These are phyloP conservation scores for Entomobrya proxima DNA, from an alignment of 2,888 invertebrate species.

Conservation along the genomic window DNA sequence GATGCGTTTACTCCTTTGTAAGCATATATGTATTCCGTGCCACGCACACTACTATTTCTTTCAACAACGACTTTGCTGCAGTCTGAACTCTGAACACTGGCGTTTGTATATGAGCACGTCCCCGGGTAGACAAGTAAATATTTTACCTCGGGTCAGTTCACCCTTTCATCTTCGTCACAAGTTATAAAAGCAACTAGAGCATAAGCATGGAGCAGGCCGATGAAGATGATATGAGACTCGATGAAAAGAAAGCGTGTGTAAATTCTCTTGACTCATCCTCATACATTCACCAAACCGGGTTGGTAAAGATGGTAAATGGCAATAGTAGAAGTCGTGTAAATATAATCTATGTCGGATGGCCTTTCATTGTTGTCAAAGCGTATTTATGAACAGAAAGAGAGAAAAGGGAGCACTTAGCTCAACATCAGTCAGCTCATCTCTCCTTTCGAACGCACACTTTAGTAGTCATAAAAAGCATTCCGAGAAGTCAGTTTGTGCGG, in stretches of 20 bases:
- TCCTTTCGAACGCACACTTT: conserved; percentile 3
- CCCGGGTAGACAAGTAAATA: conserved; percentile 62
- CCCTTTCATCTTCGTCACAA: conserved; percentile 62
- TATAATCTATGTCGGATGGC: conserved; percentile 28
- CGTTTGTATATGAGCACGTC: conserved; percentile 17
- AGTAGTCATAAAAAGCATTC: conserved; percentile 25
- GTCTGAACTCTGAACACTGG: neutral
- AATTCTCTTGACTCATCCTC: neutral
- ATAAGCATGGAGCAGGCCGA: conserved; percentile 11
- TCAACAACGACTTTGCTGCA: neutral
- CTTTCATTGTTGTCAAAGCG: conserved; percentile 32
- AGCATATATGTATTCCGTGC: neutral
- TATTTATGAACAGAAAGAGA: neutral
- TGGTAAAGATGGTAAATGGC: neutral
- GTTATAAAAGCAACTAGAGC: conserved; percentile 34
- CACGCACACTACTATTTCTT: neutral
- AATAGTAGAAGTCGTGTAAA: conserved; percentile 3
- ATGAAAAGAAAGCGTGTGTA: conserved; percentile 34
- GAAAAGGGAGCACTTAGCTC: conserved; percentile 23
- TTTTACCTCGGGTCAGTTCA: conserved; percentile 66
- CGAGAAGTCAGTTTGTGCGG: conserved; percentile 30
- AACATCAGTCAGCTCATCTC: conserved; percentile 38
- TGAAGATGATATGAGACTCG: neutral
- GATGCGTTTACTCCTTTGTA: neutral
- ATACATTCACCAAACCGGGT: neutral